These are phyloP conservation scores for Amaurobius ferox DNA, from an alignment of 2,888 invertebrate genomes.

Conservation along the genomic window DNA sequence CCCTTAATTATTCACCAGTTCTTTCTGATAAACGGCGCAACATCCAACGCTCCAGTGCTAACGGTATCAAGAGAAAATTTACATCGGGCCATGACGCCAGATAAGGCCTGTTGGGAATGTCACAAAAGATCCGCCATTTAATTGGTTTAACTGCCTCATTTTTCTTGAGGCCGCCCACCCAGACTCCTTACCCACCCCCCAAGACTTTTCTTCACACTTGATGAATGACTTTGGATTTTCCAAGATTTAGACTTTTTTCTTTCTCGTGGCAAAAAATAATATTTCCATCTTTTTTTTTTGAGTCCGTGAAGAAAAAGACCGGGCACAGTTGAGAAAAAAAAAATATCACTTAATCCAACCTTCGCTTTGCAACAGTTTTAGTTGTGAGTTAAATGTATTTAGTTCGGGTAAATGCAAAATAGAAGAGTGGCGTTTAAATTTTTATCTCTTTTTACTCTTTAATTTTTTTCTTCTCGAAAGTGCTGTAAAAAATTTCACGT, in stretches of 20 bases:
- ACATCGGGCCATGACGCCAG: conserved; percentile 67
- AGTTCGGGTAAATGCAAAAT: conserved; percentile 14
- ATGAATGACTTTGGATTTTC: conserved; percentile 58
- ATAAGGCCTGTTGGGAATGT: conserved; percentile 70
- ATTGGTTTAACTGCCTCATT: conserved; percentile 73
- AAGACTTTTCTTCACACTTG: conserved; percentile 46
- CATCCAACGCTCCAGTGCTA: conserved; percentile 53
- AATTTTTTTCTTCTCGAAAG: too few relatives aligned
- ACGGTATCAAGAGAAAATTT: conserved; percentile 70
- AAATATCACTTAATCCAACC: conserved; percentile 42
- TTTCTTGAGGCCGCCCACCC: conserved; percentile 48
- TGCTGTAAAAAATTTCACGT: too few relatives aligned
- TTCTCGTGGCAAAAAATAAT: neutral
- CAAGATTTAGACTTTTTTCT: conserved; percentile 52
- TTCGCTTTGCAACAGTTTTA: conserved; percentile 57
- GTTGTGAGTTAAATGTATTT: conserved; percentile 65
- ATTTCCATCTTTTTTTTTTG: neutral
- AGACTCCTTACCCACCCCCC: neutral
- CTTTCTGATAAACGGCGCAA: conserved; percentile 71
- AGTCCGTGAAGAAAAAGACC: neutral
- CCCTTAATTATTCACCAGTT: conserved; percentile 72
- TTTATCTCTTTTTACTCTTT: neutral
- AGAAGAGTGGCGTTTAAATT: neutral
- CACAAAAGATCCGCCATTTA: conserved; percentile 71
- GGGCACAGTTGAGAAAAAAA: too few relatives aligned